Evolutionary conservation across 2,888 invertebrate genomes (phyloP).

Genomic region (Oegoconia quadripuncta): DNA sequence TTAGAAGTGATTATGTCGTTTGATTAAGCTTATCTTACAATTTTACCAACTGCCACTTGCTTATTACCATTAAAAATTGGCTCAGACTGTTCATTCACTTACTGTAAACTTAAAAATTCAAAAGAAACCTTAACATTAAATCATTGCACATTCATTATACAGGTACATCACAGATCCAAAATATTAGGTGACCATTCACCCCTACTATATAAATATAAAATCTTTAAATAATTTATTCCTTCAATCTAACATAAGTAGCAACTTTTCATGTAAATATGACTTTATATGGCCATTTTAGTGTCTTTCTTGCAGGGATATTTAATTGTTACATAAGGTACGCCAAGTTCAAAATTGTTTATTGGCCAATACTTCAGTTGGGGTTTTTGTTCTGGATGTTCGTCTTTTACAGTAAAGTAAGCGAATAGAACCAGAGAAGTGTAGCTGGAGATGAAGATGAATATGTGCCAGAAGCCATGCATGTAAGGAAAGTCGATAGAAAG

Average conservation of each 20-base stretch:
- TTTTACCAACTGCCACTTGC: too few relatives aligned
- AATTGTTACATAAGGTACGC: slow-evolving; percentile 86
- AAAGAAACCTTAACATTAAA: slow-evolving; percentile 1
- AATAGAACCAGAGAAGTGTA: slow-evolving; percentile 88
- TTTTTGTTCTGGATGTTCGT: slow-evolving; percentile 84
- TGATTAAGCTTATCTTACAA: too few relatives aligned
- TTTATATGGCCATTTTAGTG: too few relatives aligned
- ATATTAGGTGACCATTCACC: too few relatives aligned
- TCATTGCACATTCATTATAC: slow-evolving; percentile 8
- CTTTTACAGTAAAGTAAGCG: slow-evolving; percentile 87
- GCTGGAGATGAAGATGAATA: slow-evolving; percentile 88
- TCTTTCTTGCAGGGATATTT: slow-evolving; percentile 77
- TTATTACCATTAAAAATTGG: too few relatives aligned
- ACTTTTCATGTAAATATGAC: too few relatives aligned
- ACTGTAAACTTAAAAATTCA: too few relatives aligned
- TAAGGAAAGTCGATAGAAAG: slow-evolving; percentile 88
- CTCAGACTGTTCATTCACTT: too few relatives aligned
- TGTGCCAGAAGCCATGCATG: slow-evolving; percentile 90
- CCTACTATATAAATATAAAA: too few relatives aligned
- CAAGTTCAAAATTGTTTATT: slow-evolving; percentile 86
- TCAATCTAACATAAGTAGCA: slow-evolving; percentile 53
- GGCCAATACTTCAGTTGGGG: slow-evolving; percentile 89
- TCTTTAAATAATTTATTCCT: too few relatives aligned
- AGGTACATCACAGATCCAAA: slow-evolving; percentile 47
- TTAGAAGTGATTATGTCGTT: too few relatives aligned